Conservation (phyloP, 2,113 vertebrate genomes). For the Sebastes fasciatus region DNA sequence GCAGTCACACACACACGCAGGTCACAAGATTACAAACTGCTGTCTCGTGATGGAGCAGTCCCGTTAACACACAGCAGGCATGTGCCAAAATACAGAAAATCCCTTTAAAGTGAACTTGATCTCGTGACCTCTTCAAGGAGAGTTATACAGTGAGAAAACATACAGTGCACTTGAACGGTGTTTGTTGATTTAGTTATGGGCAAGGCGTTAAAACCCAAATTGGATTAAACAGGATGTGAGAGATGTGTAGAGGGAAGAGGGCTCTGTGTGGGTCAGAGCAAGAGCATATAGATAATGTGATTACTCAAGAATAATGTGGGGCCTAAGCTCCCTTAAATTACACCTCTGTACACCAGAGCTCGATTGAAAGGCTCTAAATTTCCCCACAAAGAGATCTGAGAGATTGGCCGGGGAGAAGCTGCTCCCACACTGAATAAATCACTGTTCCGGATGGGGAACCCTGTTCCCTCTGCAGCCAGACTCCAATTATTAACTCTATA, state of each 20-base stretch:
- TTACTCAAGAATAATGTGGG: slow-evolving; percentile 67
- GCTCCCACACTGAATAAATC: slow-evolving; percentile 71
- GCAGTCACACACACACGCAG: slow-evolving; percentile 23
- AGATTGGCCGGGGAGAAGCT: slow-evolving; percentile 66
- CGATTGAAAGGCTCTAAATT: slow-evolving; percentile 58
- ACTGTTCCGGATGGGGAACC: slow-evolving; percentile 16
- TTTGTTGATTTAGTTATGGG: slow-evolving; percentile 67
- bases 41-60: slow-evolving; percentile 34
- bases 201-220: slow-evolving; percentile 57
- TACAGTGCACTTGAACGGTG: neutral
- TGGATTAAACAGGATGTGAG: slow-evolving; percentile 66
- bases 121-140: slow-evolving; percentile 52
- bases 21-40: slow-evolving; percentile 59
- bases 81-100: slow-evolving; percentile 41
- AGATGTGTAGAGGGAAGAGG: slow-evolving; percentile 40
- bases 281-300: slow-evolving; percentile 67
- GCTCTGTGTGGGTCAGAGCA: slow-evolving; percentile 52
- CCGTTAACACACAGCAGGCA: slow-evolving; percentile 25
- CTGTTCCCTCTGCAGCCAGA: slow-evolving; percentile 36
- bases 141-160: slow-evolving; percentile 46
- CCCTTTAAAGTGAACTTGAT: slow-evolving; percentile 30
- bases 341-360: slow-evolving; percentile 50
- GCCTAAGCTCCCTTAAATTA: slow-evolving; percentile 61
- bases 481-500: slow-evolving; percentile 54
- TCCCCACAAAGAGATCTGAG: slow-evolving; percentile 68